Percentiles rank a stretch among this genome's conserved stretches.
Evolutionary conservation across 2,888 invertebrate genomes (phyloP).

Genomic region (Orthonychiurus folsomi): DNA sequence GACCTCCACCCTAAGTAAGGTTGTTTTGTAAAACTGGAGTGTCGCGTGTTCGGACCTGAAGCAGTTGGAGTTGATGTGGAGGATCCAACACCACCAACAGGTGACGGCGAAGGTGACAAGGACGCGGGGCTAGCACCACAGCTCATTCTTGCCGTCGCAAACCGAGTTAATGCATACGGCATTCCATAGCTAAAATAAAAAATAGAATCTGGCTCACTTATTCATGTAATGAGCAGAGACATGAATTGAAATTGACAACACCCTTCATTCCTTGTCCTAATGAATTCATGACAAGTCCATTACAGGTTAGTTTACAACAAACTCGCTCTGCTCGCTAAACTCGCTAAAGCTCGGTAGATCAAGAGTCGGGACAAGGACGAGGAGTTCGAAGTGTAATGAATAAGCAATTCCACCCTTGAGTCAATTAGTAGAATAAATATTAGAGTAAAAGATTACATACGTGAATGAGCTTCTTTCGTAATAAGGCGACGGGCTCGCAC

Average conservation of each 20-base stretch:
- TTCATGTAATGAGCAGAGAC: too few species aligned
- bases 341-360: too few species aligned
- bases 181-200: constrained; percentile 34
- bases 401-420: too few species aligned
- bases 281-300: too few species aligned
- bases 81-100: constrained; percentile 36
- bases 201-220: not conserved
- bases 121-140: constrained; percentile 39
- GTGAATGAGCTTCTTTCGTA: constrained; percentile 39
- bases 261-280: too few species aligned
- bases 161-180: constrained; percentile 37
- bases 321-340: too few species aligned
- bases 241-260: too few species aligned
- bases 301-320: too few species aligned
- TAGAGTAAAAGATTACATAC: constrained; percentile 28
- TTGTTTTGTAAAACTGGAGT: constrained; percentile 59
- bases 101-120: constrained; percentile 37
- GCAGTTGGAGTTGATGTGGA: constrained; percentile 35
- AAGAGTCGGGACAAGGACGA: too few species aligned
- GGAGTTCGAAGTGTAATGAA: too few species aligned
- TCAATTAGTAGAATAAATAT: too few species aligned
- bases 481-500: constrained; percentile 38
- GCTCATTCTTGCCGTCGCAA: constrained; percentile 36
- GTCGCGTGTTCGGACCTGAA: constrained; percentile 34
- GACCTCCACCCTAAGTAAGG: constrained; percentile 83